Conservation (phyloP, 2,113 vertebrate genomes). For the Oenanthe melanoleuca region DNA sequence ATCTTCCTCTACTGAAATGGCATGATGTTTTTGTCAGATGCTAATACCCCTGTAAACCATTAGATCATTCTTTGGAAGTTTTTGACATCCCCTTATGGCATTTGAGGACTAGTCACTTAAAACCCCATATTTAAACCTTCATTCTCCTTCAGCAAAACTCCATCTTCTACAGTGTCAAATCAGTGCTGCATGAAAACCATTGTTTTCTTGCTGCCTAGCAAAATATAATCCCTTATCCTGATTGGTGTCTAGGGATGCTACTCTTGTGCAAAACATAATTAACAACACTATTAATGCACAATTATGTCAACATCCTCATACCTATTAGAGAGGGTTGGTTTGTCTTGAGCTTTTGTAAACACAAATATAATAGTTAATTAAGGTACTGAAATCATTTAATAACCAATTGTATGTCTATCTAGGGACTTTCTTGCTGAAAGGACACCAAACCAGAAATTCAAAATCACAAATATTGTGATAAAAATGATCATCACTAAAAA, state of each 20-base stretch:
- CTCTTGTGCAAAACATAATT: neutral
- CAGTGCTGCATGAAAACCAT: neutral
- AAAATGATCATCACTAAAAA: neutral
- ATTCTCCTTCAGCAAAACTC: neutral
- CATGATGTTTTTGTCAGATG: neutral
- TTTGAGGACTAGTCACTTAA: neutral
- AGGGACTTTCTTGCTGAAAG: neutral
- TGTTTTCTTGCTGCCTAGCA: neutral
- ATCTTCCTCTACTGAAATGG: neutral
- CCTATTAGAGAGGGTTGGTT: neutral
- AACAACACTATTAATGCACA: neutral
- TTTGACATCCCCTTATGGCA: neutral
- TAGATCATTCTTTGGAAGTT: neutral
- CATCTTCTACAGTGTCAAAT: neutral
- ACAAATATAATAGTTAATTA: conserved; percentile 8
- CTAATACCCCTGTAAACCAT: neutral
- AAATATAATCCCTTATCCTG: neutral
- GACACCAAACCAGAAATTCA: neutral
- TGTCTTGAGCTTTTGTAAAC: neutral
- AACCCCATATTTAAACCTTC: neutral
- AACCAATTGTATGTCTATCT: neutral
- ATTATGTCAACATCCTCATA: neutral
- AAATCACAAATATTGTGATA: neutral
- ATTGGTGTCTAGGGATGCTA: neutral
- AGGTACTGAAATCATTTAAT: neutral